Evolutionary conservation across 2,888 invertebrate species (phyloP), one percentile per base, ranked within the genome.

Genomic region (Xanthorhoe spadicearia): DNA sequence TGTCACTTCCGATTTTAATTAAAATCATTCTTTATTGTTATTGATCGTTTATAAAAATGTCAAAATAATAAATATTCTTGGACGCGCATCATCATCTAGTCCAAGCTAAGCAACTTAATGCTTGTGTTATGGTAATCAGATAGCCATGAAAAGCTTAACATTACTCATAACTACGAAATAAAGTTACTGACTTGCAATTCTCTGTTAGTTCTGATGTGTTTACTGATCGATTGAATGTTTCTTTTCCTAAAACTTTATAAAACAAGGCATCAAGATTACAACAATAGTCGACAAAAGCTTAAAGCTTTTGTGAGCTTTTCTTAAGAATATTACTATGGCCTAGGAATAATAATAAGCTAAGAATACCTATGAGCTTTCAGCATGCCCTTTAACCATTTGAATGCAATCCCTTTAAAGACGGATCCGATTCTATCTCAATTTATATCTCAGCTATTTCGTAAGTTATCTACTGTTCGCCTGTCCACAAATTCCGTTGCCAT

Each of bases 391-490:
- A 23, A 38, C 38, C 38, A 38, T 38, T 38, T 38, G 38, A 62
- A 63, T 65, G 52, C 60, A 61, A 54, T 49, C 57, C 61, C 57
- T 67, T 56, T 64, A 46, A 46, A 61, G 61, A 50, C 53, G 61
- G 60, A 69, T 69, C 57, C 49, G 64, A 70, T 67, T 70, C 51
- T 57, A 66, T 68, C 61, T 69, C 55, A 50, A 60, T 69, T 65
- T 70, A 61, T 66, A 67, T 64, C 51, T 63, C 32, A 48, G 54
- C 23, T 66, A 60, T 60, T 67, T 64, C 54, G 60, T 23, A 46
- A 66, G 43, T 65, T 67, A 59, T 57, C 38, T 49, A 63, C 63
- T 57, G 43, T 48, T 61, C 49, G 55, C 10, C 18, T 59, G 54
- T 58, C 61, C 51, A 63, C 51, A 32, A 64, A 61, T 49, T 59